Evolutionary conservation across 2,797 vertebrate species (phyloP), one percentile per base, ranked within the genome.

Genomic region (Geotrypetes seraphini): DNA sequence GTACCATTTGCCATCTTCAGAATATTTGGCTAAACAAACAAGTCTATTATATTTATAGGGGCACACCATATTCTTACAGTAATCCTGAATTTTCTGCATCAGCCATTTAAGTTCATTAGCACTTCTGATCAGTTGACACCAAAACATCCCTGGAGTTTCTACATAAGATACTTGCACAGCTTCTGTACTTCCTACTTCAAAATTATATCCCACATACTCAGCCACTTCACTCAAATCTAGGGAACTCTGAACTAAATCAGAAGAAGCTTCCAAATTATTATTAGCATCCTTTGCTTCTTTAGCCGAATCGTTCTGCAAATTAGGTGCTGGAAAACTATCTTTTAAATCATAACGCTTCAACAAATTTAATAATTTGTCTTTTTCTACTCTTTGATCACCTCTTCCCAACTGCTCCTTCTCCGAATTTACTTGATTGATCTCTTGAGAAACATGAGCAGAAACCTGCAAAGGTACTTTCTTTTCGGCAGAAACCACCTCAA

Each of bases 81-180:
- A 64, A 19, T 69, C 53, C 47, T 96, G 91, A 10, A 99, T 85
- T 38, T 87, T 70, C 43, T 66, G 47, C 91, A 93, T 94, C 10
- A 97, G 61, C 5, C 57, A 29, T 28, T 74, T 69, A 35, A 97
- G 67, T 10, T 59, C 60, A 3, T 46, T 47, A 6, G 40, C 26
- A 16, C 72, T 86, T 50, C 53, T 66, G 22, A 63, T 61, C 43
- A 87, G 60, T 18, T 92, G 94, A 45, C 96, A 99, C 89, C 96
- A 99, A 59, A 99, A 99, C 48, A 82, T 65, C 49, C 88, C 76
- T 39, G 93, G 91, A 51, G 57, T 90, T 56, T 89, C 69, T 11
- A 85, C 53, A 31, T 62, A 75, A 0, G 87, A 90, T 32, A 99
- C 87, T 5, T n/a, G 47, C 18, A 96, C 88, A 30, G 90, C 76